A percentile compares a stretch with the other conserved stretches of the same genome.
phyloP scores from a whole-genome alignment of 2,113 vertebrate genomes.

The Neogobius melanostomus region DNA sequence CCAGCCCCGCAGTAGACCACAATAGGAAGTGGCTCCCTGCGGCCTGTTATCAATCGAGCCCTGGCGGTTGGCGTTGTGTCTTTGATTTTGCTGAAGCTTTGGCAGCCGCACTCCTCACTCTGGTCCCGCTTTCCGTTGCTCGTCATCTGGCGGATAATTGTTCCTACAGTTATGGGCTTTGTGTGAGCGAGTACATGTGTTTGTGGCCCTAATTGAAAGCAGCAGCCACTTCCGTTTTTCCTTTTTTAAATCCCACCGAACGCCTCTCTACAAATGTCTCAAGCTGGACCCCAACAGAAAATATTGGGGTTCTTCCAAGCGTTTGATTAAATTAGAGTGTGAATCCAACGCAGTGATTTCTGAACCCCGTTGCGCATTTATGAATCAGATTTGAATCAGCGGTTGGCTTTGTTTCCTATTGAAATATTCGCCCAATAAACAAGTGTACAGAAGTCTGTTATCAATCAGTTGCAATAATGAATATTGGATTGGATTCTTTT shows the following conservation, averaged over 20 bases:
- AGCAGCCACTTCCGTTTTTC: constrained; percentile 49
- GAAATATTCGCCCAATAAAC: constrained; percentile 5
- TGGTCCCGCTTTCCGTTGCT: constrained; percentile 60
- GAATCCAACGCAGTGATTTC: background rate
- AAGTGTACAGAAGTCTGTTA: background rate
- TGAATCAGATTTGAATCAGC: background rate
- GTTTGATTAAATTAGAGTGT: background rate
- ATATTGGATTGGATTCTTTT: background rate
- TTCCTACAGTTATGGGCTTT: constrained; percentile 48
- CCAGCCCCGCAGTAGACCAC: constrained; percentile 10
- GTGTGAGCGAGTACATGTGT: constrained; percentile 34
- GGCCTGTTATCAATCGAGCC: constrained; percentile 58
- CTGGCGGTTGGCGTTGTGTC: constrained; percentile 45
- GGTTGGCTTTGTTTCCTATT: background rate
- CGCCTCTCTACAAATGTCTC: constrained; percentile 1
- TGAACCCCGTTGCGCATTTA: background rate
- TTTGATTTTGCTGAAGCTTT: constrained; percentile 57
- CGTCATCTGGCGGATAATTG: constrained; percentile 69
- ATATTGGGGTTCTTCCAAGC: background rate
- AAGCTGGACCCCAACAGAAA: background rate
- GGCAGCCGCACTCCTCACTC: constrained; percentile 48
- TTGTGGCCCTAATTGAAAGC: constrained; percentile 53
- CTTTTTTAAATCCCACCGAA: constrained; percentile 12
- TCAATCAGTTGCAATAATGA: background rate
- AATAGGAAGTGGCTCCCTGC: constrained; percentile 46